Conservation (phyloP, 2,797 vertebrate species). For the Hyperoplus immaculatus region DNA sequence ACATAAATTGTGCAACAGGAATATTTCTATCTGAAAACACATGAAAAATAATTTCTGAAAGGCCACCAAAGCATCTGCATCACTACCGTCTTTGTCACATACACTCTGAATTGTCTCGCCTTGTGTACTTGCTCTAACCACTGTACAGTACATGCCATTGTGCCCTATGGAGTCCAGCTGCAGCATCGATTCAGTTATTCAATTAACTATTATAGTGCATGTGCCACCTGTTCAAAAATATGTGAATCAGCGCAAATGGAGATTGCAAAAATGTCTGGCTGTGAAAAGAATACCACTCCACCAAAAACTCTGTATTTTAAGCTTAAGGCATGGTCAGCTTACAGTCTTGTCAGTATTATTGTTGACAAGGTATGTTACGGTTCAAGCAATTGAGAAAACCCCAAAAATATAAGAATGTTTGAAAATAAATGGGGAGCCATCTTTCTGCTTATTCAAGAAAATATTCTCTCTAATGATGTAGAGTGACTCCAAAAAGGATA, state of each 20-base stretch:
- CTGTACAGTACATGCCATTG: slow-evolving; percentile 78
- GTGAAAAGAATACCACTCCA: slow-evolving; percentile 73
- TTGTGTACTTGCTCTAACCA: slow-evolving; percentile 68
- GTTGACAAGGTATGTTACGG: slow-evolving; percentile 34
- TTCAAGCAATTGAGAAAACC: slow-evolving; percentile 39
- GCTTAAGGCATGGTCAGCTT: slow-evolving; percentile 80
- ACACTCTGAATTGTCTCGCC: slow-evolving; percentile 67
- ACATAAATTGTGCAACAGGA: slow-evolving; percentile 87
- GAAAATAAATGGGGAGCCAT: neutral
- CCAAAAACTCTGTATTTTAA: slow-evolving; percentile 76
- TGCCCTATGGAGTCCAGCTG: slow-evolving; percentile 82
- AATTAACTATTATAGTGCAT: slow-evolving; percentile 77
- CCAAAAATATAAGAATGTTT: neutral
- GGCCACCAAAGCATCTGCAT: slow-evolving; percentile 76
- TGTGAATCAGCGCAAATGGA: slow-evolving; percentile 77
- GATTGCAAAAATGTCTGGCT: slow-evolving; percentile 69
- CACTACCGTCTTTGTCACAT: slow-evolving; percentile 61
- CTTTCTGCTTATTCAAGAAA: slow-evolving; percentile 18
- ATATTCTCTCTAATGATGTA: slow-evolving; percentile 43
- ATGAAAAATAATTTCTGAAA: slow-evolving; percentile 79
- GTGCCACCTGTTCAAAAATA: slow-evolving; percentile 68
- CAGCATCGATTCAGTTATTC: slow-evolving; percentile 69
- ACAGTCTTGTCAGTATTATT: slow-evolving; percentile 65
- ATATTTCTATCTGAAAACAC: slow-evolving; percentile 82
- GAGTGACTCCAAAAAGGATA: slow-evolving; percentile 17